phyloP scores from a whole-genome alignment of 2,113 vertebrate genomes.

The Tachysurus vachellii region DNA sequence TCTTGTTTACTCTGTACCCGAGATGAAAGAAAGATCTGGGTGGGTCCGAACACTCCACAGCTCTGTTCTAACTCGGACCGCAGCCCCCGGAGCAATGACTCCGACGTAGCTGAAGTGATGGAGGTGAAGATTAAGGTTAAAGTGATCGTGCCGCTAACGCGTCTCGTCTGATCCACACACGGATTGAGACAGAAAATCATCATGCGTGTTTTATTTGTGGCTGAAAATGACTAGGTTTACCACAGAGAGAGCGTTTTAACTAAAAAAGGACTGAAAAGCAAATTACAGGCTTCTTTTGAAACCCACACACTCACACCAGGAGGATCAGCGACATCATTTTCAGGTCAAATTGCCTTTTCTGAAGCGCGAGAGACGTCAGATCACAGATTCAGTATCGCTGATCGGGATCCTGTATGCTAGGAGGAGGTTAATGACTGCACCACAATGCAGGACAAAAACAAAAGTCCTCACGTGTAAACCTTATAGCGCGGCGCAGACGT shows the following conservation, averaged over 20 bases:
- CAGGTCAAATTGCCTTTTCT: not conserved
- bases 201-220: not conserved
- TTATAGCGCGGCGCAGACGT: not conserved
- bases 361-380: not conserved
- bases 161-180: not conserved
- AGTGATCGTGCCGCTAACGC: not conserved
- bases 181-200: not conserved
- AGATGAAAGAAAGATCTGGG: not conserved
- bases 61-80: not conserved
- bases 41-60: not conserved
- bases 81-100: not conserved
- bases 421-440: not conserved
- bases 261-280: not conserved
- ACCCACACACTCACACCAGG: not conserved
- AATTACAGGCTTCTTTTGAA: not conserved
- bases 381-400: not conserved
- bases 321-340: not conserved
- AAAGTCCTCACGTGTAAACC: not conserved
- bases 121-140: not conserved
- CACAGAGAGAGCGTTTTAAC: not conserved
- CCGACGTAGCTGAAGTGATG: not conserved
- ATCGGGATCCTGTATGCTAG: too few relatives aligned
- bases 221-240: not conserved
- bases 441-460: not conserved
- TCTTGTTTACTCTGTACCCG: slow-evolving; percentile 42